Evolutionary conservation across 2,113 vertebrate species (phyloP).

Genomic region (Petromus typicus): DNA sequence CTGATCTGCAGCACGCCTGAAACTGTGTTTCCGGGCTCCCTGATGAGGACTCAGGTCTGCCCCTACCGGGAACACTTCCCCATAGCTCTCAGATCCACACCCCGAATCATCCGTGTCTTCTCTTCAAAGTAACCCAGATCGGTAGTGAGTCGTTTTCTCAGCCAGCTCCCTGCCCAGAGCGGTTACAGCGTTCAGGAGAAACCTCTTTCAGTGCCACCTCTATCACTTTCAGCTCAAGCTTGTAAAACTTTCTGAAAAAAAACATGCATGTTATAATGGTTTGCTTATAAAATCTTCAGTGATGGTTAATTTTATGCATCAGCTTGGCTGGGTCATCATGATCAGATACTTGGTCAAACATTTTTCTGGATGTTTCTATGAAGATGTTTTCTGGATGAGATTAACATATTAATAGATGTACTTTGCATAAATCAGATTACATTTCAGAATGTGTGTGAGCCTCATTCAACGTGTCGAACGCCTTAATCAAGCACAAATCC

Average conservation of each 20-base stretch:
- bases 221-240: neutral
- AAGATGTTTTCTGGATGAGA: neutral
- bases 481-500: neutral
- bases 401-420: neutral
- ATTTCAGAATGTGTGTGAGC: neutral
- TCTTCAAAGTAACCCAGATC: neutral
- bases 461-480: neutral
- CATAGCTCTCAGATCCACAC: neutral
- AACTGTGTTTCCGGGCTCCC: neutral
- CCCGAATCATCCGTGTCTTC: neutral
- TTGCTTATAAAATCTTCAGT: neutral
- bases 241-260: neutral
- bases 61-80: neutral
- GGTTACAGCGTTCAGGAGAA: neutral
- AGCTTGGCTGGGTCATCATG: neutral
- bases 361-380: constrained; percentile 14
- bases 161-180: neutral
- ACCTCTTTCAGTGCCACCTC: neutral
- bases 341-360: neutral
- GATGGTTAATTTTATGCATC: neutral
- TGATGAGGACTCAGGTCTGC: neutral
- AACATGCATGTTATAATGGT: neutral
- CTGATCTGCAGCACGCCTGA: neutral
- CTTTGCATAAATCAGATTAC: neutral
- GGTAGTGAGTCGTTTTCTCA: neutral